Conservation (phyloP, 2,113 vertebrate genomes). For the Collichthys lucidus region DNA sequence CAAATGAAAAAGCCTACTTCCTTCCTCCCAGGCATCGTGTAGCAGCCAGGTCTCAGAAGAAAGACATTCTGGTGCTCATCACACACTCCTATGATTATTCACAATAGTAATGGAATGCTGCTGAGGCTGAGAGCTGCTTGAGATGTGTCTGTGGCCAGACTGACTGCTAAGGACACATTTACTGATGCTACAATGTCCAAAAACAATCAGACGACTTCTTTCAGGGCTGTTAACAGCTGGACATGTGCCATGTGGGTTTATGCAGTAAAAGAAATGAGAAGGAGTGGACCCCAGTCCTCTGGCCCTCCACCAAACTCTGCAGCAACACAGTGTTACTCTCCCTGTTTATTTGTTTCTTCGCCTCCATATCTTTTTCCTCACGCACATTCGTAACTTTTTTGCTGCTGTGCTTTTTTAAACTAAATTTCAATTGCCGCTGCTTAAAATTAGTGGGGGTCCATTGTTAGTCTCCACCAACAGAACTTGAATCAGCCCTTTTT, state of each 20-base stretch:
- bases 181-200: constrained; percentile 50
- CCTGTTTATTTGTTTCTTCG: neutral
- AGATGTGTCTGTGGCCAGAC: constrained; percentile 53
- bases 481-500: neutral
- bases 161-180: constrained; percentile 57
- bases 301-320: constrained; percentile 41
- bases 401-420: neutral
- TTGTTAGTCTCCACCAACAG: neutral
- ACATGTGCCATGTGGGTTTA: constrained; percentile 49
- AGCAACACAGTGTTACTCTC: neutral
- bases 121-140: constrained; percentile 56
- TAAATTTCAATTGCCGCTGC: neutral
- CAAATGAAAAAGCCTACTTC: constrained; percentile 49
- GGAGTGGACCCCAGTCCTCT: constrained; percentile 19
- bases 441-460: neutral
- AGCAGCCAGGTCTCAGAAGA: constrained; percentile 70
- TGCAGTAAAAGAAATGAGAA: neutral
- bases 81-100: constrained; percentile 64
- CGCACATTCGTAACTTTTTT: neutral
- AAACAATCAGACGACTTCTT: constrained; percentile 42
- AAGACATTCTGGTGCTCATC: constrained; percentile 71
- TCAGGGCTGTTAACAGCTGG: constrained; percentile 39
- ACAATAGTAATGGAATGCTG: constrained; percentile 55
- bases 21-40: constrained; percentile 61
- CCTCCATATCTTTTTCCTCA: neutral